Percentiles rank a stretch among this genome's conserved stretches.
Conservation (phyloP, 2,113 vertebrate species). For the Leptosomus discolor region DNA sequence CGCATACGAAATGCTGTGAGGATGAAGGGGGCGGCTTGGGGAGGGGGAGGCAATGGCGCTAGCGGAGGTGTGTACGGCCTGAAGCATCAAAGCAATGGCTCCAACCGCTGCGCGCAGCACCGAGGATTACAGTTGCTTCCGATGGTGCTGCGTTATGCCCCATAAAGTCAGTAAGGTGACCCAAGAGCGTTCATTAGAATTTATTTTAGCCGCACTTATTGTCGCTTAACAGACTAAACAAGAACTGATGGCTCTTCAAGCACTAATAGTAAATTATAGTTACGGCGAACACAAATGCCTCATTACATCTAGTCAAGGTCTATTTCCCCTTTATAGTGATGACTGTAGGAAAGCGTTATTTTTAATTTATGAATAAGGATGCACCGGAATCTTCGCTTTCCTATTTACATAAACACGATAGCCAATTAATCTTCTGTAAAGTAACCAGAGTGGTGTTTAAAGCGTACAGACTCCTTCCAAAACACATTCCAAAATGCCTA, state of each 20-base stretch:
- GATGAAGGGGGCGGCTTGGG: not conserved
- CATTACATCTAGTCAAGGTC: conserved; percentile 70
- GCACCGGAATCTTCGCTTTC: not conserved
- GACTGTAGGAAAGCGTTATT: conserved; percentile 41
- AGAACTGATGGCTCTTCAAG: conserved; percentile 60
- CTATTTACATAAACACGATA: conserved; percentile 49
- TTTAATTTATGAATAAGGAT: conserved; percentile 64
- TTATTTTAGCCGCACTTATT: conserved; percentile 64
- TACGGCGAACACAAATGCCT: conserved; percentile 60
- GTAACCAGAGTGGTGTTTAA: not conserved
- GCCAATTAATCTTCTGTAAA: conserved; percentile 60
- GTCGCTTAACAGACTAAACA: conserved; percentile 68
- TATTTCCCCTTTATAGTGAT: conserved; percentile 50
- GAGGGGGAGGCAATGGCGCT: accelerated
- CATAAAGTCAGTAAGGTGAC: conserved; percentile 69
- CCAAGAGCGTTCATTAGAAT: conserved; percentile 52
- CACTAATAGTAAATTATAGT: conserved; percentile 56
- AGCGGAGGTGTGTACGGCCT: not conserved
- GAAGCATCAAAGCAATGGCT: not conserved
- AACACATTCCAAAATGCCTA: not conserved
- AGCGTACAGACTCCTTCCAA: not conserved
- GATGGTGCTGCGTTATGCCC: not conserved
- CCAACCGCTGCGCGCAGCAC: not conserved
- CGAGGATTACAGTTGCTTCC: not conserved
- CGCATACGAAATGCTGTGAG: not conserved